Percentiles rank a stretch among this genome's conserved stretches.
Conservation (phyloP, 2,797 vertebrate species). For the Thaleichthys pacificus region DNA sequence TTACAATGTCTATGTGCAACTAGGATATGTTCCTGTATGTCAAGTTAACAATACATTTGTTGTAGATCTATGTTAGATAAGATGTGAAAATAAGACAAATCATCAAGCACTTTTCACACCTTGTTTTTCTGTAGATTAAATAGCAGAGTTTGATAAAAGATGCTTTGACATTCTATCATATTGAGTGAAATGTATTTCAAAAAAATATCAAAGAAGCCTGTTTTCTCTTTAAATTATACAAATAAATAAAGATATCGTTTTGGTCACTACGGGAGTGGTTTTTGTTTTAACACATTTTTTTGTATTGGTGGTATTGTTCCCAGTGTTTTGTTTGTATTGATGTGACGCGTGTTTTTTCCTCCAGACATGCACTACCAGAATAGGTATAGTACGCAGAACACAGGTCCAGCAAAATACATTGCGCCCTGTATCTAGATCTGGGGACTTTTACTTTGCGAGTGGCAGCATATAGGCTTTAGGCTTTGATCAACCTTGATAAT, state of each 20-base stretch:
- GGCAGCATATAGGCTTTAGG: not conserved
- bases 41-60: not conserved
- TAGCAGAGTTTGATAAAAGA: constrained; percentile 33
- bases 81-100: not conserved
- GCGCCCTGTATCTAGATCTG: not conserved
- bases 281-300: no score
- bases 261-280: not conserved
- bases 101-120: constrained; percentile 25
- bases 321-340: not conserved
- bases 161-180: constrained; percentile 18
- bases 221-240: constrained; percentile 12
- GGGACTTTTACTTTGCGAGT: not conserved
- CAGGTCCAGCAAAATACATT: not conserved
- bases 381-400: constrained; percentile 22
- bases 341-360: no score
- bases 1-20: constrained; percentile 9
- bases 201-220: not conserved
- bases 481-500: not conserved
- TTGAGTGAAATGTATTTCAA: constrained; percentile 26
- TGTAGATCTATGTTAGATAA: constrained; percentile 2
- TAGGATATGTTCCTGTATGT: not conserved
- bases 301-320: not conserved
- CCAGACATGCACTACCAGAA: not conserved
- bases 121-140: constrained; percentile 33
- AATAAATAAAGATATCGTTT: constrained; percentile 9